These are phyloP conservation scores for Mantis religiosa DNA, from an alignment of 2,888 invertebrate species.

Conservation along the genomic window DNA sequence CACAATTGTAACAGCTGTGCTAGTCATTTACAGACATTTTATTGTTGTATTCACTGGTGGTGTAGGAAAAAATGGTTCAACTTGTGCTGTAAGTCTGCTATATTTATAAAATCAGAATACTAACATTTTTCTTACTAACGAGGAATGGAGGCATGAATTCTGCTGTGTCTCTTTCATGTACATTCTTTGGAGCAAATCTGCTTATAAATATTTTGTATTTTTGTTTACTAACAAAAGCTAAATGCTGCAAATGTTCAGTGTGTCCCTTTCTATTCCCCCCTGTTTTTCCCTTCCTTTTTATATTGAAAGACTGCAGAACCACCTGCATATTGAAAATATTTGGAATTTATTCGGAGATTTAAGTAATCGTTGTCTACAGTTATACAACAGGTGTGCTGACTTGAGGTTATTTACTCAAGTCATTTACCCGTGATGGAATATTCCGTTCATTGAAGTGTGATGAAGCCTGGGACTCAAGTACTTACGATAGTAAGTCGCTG, in stretches of 20 bases:
- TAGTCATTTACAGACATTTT: constrained; percentile 69
- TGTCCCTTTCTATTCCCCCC: background rate
- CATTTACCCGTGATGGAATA: too few relatives aligned
- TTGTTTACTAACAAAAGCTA: background rate
- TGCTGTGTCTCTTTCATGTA: background rate
- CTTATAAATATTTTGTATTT: background rate
- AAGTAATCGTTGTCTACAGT: background rate
- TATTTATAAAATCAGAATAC: background rate
- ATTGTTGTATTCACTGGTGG: constrained; percentile 54
- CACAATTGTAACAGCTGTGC: constrained; percentile 67
- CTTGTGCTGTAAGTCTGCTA: constrained; percentile 82
- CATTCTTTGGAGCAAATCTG: background rate
- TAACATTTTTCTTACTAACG: background rate
- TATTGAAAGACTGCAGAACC: background rate
- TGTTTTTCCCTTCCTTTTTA: background rate
- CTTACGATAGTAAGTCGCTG: too few relatives aligned
- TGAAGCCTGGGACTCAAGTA: too few relatives aligned
- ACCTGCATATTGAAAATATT: background rate
- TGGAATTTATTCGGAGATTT: background rate
- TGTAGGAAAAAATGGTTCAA: constrained; percentile 93
- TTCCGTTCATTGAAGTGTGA: too few relatives aligned
- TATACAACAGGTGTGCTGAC: too few relatives aligned
- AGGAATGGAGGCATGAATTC: background rate
- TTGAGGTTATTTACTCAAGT: too few relatives aligned
- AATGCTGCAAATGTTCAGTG: background rate